Evolutionary conservation across 37 sponge, comb jelly and placozoan species (phyloP).

Genomic region (Crambe crambe): DNA sequence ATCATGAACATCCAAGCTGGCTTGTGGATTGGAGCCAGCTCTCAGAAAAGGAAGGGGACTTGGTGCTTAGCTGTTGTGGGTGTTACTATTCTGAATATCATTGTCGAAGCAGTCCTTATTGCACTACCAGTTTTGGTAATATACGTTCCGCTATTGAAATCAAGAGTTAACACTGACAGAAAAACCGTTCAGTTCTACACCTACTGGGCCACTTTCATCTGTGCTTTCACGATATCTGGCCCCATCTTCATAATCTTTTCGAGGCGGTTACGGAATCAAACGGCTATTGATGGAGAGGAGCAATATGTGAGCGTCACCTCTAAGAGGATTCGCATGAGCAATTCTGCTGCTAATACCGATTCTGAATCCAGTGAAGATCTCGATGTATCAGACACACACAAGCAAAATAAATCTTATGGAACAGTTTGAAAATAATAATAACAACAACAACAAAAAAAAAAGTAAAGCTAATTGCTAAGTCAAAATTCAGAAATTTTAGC

Average conservation of each 20-base stretch:
- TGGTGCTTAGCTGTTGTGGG: neutral
- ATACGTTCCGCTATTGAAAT: conserved; percentile 21
- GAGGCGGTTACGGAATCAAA: neutral
- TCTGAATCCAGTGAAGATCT: neutral
- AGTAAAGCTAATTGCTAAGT: too few species aligned
- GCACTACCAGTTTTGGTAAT: neutral
- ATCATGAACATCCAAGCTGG: conserved; percentile 44
- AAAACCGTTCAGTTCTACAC: conserved; percentile 19
- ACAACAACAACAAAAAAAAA: too few species aligned
- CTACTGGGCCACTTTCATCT: conserved; percentile 36
- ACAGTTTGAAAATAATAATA: too few species aligned
- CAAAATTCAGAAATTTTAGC: too few species aligned
- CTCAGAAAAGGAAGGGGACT: neutral
- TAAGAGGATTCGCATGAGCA: neutral
- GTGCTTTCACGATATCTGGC: conserved; percentile 27
- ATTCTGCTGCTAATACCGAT: neutral
- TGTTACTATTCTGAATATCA: conserved; percentile 4
- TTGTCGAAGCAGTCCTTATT: neutral
- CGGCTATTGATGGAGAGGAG: neutral
- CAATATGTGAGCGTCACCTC: conserved; percentile 1
- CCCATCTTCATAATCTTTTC: conserved; percentile 33
- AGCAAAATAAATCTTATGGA: too few species aligned
- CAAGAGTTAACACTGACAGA: conserved; percentile 1
- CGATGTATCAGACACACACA: neutral
- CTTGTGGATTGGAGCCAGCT: conserved; percentile 35